These are phyloP conservation scores for Molorchus minor DNA, from an alignment of 2,888 invertebrate species.

Conservation along the genomic window DNA sequence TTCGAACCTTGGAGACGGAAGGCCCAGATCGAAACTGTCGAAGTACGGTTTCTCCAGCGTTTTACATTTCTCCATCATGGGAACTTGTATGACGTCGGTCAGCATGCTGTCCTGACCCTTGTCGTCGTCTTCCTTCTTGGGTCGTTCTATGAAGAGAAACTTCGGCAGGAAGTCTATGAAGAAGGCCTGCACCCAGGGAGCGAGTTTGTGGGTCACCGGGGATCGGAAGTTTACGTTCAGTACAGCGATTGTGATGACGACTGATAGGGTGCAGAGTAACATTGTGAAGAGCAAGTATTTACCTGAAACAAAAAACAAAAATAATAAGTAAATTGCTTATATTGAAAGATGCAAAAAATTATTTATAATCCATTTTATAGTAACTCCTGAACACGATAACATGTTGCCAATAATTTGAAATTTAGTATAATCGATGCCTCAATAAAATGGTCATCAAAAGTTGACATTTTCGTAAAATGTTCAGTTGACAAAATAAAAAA, in stretches of 20 bases:
- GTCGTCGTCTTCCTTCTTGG: conserved; percentile 80
- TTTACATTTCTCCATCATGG: conserved; percentile 73
- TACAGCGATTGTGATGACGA: conserved; percentile 92
- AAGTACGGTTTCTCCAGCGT: conserved; percentile 69
- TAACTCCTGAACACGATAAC: too few species aligned
- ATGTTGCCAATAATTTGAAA: too few species aligned
- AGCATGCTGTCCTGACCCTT: conserved; percentile 68
- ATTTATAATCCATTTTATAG: background rate
- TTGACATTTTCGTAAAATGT: too few species aligned
- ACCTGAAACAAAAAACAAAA: conserved; percentile 27
- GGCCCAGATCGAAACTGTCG: conserved; percentile 64
- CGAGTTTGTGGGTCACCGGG: conserved; percentile 91
- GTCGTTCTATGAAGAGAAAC: conserved; percentile 88
- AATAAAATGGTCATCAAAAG: too few species aligned
- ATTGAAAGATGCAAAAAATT: background rate
- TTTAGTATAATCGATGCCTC: too few species aligned
- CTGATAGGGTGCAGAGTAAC: conserved; percentile 92
- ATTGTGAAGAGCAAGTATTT: conserved; percentile 92
- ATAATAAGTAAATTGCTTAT: background rate
- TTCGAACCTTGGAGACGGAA: conserved; percentile 64
- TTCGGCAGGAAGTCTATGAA: conserved; percentile 88
- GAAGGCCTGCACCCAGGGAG: conserved; percentile 88
- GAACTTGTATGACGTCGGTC: conserved; percentile 72
- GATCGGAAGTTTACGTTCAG: conserved; percentile 93
- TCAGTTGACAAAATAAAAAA: too few species aligned